phyloP scores from a whole-genome alignment of 2,888 invertebrate species.

The Pseudococcus longispinus region DNA sequence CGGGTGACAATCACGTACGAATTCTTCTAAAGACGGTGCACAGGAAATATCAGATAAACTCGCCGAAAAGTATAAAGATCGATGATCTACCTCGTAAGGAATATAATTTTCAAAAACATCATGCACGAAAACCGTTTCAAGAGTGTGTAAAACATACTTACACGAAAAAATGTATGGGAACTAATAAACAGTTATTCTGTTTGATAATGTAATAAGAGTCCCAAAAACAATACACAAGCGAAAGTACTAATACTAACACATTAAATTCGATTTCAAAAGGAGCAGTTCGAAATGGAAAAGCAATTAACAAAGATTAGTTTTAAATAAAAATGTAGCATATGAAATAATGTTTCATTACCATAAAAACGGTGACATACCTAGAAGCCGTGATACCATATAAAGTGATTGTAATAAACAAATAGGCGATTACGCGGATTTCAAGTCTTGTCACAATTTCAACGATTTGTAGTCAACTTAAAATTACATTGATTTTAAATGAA shows the following conservation, averaged over 20 bases:
- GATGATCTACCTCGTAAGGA: background rate
- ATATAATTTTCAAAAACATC: background rate
- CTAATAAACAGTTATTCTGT: conserved; percentile 13
- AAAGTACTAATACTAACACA: background rate
- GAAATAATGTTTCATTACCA: conserved; percentile 42
- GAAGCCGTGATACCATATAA: conserved; percentile 54
- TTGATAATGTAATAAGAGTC: background rate
- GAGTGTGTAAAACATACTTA: background rate
- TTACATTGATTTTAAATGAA: conserved; percentile 36
- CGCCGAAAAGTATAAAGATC: background rate
- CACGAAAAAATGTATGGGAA: background rate
- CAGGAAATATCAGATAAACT: background rate
- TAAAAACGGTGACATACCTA: conserved; percentile 48
- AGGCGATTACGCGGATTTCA: conserved; percentile 42
- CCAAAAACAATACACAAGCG: background rate
- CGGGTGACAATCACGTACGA: background rate
- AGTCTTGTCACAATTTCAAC: conserved; percentile 29
- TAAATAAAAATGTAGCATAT: conserved; percentile 5
- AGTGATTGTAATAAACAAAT: conserved; percentile 46
- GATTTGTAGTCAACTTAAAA: conserved; percentile 20
- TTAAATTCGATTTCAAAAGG: background rate
- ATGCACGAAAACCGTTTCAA: background rate
- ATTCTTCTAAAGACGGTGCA: background rate
- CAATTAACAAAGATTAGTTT: background rate
- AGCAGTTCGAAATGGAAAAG: background rate